Percentiles rank a stretch among this genome's conserved stretches.
These are phyloP conservation scores for Sitta europaea DNA, from an alignment of 2,113 vertebrate genomes.

Conservation along the genomic window DNA sequence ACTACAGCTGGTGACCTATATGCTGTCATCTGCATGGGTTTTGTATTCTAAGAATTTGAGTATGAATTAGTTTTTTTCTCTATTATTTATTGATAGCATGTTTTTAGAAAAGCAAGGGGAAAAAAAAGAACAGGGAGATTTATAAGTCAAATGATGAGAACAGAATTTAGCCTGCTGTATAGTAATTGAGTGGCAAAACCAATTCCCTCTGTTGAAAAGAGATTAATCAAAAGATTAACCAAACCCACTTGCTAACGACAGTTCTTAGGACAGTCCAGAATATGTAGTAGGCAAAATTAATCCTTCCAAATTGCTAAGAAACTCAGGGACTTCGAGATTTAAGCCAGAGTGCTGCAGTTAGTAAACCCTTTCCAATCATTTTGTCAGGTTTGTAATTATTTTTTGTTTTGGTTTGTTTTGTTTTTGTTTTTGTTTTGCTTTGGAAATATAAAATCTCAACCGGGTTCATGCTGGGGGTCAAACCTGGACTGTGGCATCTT, in stretches of 20 bases:
- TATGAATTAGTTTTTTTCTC: constrained; percentile 27
- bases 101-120: neutral
- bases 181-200: constrained; percentile 49
- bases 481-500: neutral
- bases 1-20: constrained; percentile 62
- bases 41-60: constrained; percentile 27
- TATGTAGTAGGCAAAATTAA: constrained; percentile 40
- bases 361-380: neutral
- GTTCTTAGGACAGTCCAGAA: constrained; percentile 2
- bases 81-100: constrained; percentile 47
- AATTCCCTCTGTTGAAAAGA: constrained; percentile 44
- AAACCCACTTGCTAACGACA: neutral
- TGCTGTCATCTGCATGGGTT: constrained; percentile 21
- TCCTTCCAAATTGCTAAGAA: constrained; percentile 49
- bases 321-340: constrained; percentile 18
- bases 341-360: neutral
- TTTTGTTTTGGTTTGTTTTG: neutral
- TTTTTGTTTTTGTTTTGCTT: neutral
- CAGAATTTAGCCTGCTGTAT: constrained; percentile 20
- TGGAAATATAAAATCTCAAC: neutral
- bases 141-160: constrained; percentile 27
- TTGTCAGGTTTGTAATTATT: neutral
- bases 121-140: neutral
- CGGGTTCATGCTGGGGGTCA: neutral
- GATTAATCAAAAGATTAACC: constrained; percentile 63